Conservation (phyloP, 2,113 vertebrate species). For the Marmota monax region DNA sequence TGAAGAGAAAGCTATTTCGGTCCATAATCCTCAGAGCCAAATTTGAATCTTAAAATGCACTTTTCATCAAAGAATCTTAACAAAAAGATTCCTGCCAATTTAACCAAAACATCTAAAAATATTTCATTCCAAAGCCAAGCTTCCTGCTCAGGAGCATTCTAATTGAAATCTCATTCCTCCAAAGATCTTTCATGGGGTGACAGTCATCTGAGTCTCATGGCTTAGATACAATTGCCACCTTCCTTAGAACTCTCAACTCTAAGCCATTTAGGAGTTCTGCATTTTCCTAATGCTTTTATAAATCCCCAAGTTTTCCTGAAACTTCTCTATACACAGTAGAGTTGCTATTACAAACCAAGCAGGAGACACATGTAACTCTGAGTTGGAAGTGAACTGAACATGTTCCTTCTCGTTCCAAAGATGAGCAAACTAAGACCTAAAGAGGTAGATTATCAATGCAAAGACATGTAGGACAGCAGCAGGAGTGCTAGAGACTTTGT, state of each 20-base stretch:
- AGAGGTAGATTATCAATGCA: not conserved
- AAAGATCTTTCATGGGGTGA: conserved; percentile 6
- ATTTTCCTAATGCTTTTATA: not conserved
- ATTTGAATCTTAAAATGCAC: conserved; percentile 74
- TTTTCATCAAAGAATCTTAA: conserved; percentile 82
- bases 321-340: not conserved
- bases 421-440: not conserved
- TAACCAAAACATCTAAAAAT: conserved; percentile 79
- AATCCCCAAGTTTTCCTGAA: not conserved
- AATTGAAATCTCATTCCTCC: conserved; percentile 54
- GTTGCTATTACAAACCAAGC: not conserved
- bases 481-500: too few species aligned
- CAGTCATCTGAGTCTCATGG: not conserved
- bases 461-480: not conserved
- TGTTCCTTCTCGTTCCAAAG: not conserved
- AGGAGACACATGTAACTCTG: not conserved
- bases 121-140: conserved; percentile 64
- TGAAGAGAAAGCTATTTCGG: conserved; percentile 76
- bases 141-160: conserved; percentile 65
- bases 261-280: not conserved
- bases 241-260: conserved; percentile 7
- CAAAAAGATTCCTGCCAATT: conserved; percentile 69
- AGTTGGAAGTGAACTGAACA: not conserved
- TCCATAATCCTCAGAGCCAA: conserved; percentile 78
- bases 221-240: not conserved